Conservation (phyloP, 2,888 invertebrate species). For the Agrilus biguttatus region DNA sequence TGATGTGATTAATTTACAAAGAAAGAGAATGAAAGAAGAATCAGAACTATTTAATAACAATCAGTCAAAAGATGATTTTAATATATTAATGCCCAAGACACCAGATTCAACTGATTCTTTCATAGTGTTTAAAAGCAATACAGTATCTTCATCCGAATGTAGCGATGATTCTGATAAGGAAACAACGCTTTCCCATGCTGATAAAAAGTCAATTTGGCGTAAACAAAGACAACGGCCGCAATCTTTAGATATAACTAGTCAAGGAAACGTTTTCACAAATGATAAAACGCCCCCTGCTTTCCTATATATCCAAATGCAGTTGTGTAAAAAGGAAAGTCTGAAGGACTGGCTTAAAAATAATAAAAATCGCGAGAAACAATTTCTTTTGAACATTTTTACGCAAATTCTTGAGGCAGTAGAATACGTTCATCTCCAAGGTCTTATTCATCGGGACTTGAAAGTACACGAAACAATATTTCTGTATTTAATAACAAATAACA, state of each 20-base stretch:
- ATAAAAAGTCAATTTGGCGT: conserved; percentile 16
- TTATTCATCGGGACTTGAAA: conserved; percentile 94
- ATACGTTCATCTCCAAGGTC: conserved; percentile 82
- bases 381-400: conserved; percentile 58
- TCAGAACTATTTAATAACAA: no score
- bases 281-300: conserved; percentile 35
- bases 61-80: conserved; percentile 4
- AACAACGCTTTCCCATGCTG: background rate
- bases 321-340: conserved; percentile 77
- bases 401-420: conserved; percentile 92
- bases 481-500: background rate
- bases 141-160: background rate
- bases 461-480: conserved; percentile 31
- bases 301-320: conserved; percentile 95
- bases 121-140: conserved; percentile 16
- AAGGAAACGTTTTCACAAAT: conserved; percentile 7
- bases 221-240: conserved; percentile 23
- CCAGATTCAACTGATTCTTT: conserved; percentile 14
- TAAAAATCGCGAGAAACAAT: conserved; percentile 31
- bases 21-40: no score
- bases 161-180: background rate
- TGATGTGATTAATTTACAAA: no score
- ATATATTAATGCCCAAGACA: conserved; percentile 7
- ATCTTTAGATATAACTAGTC: conserved; percentile 23
- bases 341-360: conserved; percentile 76